Evolutionary conservation across 1,140 invertebrate species (phyloP), one percentile per base, ranked within the genome.

Genomic region (Rhagoletis pomonella): DNA sequence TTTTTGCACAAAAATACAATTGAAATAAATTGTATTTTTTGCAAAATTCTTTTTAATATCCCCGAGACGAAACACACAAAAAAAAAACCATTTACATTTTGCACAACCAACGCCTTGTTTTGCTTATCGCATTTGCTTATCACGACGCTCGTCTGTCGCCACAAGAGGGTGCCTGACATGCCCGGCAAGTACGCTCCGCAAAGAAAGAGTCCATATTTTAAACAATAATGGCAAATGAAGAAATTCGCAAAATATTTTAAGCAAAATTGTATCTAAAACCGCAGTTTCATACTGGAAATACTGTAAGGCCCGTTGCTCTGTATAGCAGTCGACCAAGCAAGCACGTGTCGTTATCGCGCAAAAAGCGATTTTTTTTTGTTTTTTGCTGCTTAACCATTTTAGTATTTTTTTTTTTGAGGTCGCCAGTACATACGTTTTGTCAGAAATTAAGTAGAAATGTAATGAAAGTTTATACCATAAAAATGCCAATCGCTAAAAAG

Each of bases 101-200:
- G 42, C 67, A 39, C 42, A 73, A 73, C 67, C 67, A 44, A 10
- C 2, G 14, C 42, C 12, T 47, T 47, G 44, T 4, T 73, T 73
- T 47, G 12, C 67, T 73, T 69, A 69, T 73, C 67, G 42, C 67
- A 44, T 1, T 44, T 42, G 14, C 42, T 73, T 73, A 73, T 73
- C 67, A 73, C 39, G 5, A 29, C 6, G 5, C 42, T 17, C 14
- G 42, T 14, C 67, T 39, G 67, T 73, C 42, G 42, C 42, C 67
- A 29, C 64, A 29, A 65, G 29, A 65, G 64, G 19, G 64, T 29
- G 64, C 17, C 50, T 10, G 50, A 19, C 64, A 29, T n/a, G 17
- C 67, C 17, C 67, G n/a, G 29, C 64, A 9, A 10, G 14, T n/a
- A 73, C 42, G 14, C 67, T 12, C 42, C 4, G 14, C 10, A 73